Conservation (phyloP, 2,113 vertebrate genomes). For the Ceyx cyanopectus region DNA sequence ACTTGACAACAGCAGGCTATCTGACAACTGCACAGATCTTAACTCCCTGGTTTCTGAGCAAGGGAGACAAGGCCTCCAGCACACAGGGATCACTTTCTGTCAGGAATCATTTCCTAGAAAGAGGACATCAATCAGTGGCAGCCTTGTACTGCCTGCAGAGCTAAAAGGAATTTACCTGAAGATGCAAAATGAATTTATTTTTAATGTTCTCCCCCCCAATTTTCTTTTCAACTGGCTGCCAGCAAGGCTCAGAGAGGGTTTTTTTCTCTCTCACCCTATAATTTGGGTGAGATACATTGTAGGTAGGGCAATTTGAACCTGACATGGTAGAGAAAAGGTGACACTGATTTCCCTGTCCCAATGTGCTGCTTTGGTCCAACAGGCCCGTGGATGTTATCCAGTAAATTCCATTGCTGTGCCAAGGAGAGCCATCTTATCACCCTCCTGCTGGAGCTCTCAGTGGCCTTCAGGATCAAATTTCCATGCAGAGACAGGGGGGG, state of each 20-base stretch:
- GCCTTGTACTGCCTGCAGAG: not conserved
- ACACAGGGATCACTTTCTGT: not conserved
- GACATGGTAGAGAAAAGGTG: not conserved
- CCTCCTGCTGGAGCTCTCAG: not conserved
- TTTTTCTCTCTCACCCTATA: not conserved
- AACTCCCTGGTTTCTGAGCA: not conserved
- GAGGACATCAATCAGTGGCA: not conserved
- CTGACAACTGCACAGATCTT: not conserved
- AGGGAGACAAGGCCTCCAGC: not conserved
- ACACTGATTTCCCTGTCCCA: not conserved
- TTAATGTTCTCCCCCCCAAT: not conserved
- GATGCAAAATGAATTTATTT: not conserved
- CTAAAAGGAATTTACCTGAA: not conserved
- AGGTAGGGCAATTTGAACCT: not conserved
- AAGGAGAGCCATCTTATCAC: not conserved
- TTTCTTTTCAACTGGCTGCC: not conserved
- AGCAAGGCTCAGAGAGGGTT: not conserved
- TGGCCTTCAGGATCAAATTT: not conserved
- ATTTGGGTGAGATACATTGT: not conserved
- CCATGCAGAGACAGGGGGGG: not conserved
- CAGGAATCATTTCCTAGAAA: conserved; percentile 21
- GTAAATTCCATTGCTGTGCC: not conserved
- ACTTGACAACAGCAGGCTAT: not conserved
- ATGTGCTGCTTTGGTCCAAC: not conserved
- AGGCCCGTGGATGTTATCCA: not conserved